phyloP scores from a whole-genome alignment of 2,113 vertebrate species.

The Eonycteris spelaea region DNA sequence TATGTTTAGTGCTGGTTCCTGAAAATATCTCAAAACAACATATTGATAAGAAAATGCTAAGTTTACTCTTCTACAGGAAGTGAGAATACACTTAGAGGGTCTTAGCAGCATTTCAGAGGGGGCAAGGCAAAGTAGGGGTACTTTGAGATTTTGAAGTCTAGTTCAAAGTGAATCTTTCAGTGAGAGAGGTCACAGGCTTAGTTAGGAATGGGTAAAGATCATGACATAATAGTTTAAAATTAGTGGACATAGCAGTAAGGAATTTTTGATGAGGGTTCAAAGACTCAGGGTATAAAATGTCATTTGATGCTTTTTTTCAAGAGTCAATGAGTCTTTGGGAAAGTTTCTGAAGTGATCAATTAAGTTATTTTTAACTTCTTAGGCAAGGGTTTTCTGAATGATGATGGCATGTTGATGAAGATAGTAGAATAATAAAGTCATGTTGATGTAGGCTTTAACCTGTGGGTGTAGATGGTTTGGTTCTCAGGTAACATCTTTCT shows the following conservation, averaged over 20 bases:
- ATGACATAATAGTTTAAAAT: background rate
- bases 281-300: background rate
- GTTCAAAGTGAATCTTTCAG: background rate
- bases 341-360: background rate
- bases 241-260: background rate
- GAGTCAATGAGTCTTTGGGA: background rate
- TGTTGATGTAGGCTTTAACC: background rate
- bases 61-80: background rate
- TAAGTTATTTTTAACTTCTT: background rate
- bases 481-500: background rate
- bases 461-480: background rate
- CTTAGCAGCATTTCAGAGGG: background rate
- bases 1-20: background rate
- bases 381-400: background rate
- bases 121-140: background rate
- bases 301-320: background rate
- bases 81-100: background rate
- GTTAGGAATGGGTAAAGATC: background rate
- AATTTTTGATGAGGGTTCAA: background rate
- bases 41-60: background rate
- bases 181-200: background rate
- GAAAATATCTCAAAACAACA: background rate
- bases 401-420: background rate
- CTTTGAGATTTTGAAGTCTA: background rate
- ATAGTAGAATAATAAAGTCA: background rate